Evolutionary conservation across 2,888 invertebrate genomes (phyloP), one percentile per base, ranked within the genome.

Genomic region (Meganola albula): DNA sequence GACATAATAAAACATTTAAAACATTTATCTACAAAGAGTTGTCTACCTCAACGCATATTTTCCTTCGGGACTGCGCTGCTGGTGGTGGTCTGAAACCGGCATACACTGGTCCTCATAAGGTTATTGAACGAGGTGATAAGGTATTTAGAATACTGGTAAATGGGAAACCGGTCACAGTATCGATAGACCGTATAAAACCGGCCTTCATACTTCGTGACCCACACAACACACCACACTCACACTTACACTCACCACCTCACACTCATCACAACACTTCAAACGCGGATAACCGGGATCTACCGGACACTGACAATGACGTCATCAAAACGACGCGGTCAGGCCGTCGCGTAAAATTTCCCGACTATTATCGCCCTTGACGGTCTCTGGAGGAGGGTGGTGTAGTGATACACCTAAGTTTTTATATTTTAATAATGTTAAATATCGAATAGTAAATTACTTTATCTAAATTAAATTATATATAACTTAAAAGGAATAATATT

Each of bases 21-120:
- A 29, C 40, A 0, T 62, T 61, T 21, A 22, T 62, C 1, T 53
- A 24, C 20, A 60, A 60, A 30, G 57, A 58, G 0, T 36, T 61
- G 0, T 20, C 31, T 1, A 47, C 40, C 1, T 11, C 30, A 2
- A 28, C 12, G 6, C 49, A 55, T 14, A 54, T 58, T 0, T 58
- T 54, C 27, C 32, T 59, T 0, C 18, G 55, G 1, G 53, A 58
- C 12, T 52, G 57, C 16, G 32, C 45, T 0, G 3, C 37, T 10
- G 45, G 46, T 22, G 46, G 50, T 2, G 12, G 53, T 1, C 28
- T 60, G 1, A 38, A 54, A 22, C 51, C 60, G 0, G 40, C 58
- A 0, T 60, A 58, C 24, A 34, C 54, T 0, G 58, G 58, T 2
- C 63, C 59, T 4, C 34, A 60, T 13, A 21, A 42, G 18, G 53